phyloP scores from a whole-genome alignment of 2,888 invertebrate genomes.

The Drosophila gaucha region DNA sequence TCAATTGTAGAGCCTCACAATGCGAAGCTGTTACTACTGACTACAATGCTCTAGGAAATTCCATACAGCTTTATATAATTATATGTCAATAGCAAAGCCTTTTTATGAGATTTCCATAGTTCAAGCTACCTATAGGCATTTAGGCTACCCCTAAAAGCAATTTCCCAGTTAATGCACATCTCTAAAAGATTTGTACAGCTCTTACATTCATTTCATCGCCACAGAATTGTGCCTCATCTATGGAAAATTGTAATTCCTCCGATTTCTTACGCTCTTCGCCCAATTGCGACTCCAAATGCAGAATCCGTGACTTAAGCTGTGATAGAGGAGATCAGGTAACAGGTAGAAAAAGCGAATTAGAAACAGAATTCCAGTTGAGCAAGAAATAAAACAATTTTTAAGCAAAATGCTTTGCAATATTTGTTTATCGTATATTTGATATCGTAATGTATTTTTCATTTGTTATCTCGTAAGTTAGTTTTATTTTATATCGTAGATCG shows the following conservation, averaged over 20 bases:
- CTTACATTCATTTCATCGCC: constrained; percentile 95
- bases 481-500: constrained; percentile 50
- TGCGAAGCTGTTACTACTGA: no score
- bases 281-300: constrained; percentile 87
- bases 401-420: constrained; percentile 39
- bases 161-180: constrained; percentile 36
- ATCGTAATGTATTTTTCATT: constrained; percentile 61
- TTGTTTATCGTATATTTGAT: constrained; percentile 59
- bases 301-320: constrained; percentile 86
- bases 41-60: background rate
- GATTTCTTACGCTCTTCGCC: constrained; percentile 92
- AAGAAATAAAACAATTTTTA: constrained; percentile 65
- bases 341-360: constrained; percentile 40
- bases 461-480: constrained; percentile 52
- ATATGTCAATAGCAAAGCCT: background rate
- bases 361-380: constrained; percentile 19
- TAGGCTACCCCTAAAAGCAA: no score
- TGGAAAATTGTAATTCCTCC: constrained; percentile 95
- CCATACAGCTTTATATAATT: background rate
- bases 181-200: constrained; percentile 8
- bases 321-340: constrained; percentile 39
- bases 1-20: no score
- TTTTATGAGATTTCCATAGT: background rate
- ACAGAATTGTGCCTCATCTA: constrained; percentile 95
- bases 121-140: no score